Base-by-base conservation (phyloP, 1,140 invertebrate species). In the Atta cephalotes region DNA sequence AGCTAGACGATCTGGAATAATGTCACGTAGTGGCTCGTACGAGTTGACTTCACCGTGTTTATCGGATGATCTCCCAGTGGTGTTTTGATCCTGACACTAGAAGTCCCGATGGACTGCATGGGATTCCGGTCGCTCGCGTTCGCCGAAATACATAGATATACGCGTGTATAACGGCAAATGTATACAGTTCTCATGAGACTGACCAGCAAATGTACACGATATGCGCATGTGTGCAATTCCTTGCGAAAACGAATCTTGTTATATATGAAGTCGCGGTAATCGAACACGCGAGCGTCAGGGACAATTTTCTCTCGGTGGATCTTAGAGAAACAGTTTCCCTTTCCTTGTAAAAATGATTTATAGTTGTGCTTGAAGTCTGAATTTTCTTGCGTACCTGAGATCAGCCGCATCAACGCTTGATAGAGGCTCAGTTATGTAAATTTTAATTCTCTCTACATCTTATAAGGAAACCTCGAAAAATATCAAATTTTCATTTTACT, bases 221-320 rank as follows among this genome's bases (percentile, higher is more conserved):
- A 49, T 65, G 18, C 31, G n/a, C 25, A 58, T 25, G 16, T 51
- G 35, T 70, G 28, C 66, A 16, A 49, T 28, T 58, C 18, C 21
- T 3, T 45, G 58, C 56, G 31, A 84, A 84, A 49, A 72, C 45
- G 45, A 86, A 10, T 58, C 45, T 66, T 31, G 63, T 72, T 82
- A 72, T 28, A 63, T 84, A 70, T 39, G 35, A 21, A 35, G 25
- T 31, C 31, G 51, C 77, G 10, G 51, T 79, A 86, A 80, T 66
- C 70, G 63, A 74, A 87, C 53, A 56, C 58, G 72, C 70, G 81
- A 84, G 56, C 74, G 79, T 65, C 85, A 39, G 25, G 58, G 71
- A 82, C 65, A 87, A 89, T 89, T 89, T 89, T 87, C 85, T 72
- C 80, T 31, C 25, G 7, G 25, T 18, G 56, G 25, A 74, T 89